Percentiles rank a stretch among this genome's conserved stretches.
Conservation (phyloP, 2,888 invertebrate species). For the Coelopa pilipes region DNA sequence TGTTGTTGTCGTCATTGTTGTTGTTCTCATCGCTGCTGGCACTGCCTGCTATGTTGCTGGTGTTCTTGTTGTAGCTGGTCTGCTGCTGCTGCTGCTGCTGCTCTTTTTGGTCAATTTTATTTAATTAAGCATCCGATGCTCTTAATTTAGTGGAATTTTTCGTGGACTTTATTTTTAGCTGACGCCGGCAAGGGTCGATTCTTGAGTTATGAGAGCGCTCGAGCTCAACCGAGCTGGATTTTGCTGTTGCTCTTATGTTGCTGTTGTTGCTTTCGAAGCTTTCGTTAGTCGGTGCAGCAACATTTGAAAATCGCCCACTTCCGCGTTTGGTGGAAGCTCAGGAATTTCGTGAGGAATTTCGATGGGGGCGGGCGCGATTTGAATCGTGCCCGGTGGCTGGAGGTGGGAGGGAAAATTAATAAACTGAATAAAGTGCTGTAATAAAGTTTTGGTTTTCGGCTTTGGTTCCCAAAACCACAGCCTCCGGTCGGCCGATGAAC, state of each 20-base stretch:
- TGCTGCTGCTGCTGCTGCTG: not conserved
- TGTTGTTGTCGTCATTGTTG: no score
- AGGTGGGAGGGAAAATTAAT: no score
- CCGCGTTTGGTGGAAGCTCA: not conserved
- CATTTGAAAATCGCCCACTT: constrained; percentile 12
- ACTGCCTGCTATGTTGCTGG: no score
- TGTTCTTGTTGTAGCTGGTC: constrained; percentile 12
- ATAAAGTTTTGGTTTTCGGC: no score
- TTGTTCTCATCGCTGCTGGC: no score
- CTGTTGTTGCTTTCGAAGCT: no score
- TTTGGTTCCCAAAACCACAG: no score
- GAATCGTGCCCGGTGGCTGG: not conserved
- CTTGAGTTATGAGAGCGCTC: constrained; percentile 19
- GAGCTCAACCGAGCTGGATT: no score
- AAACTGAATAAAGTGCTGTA: no score
- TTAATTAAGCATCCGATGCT: constrained; percentile 8
- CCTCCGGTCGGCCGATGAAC: no score
- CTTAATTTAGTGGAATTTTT: constrained; percentile 35
- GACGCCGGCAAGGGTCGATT: constrained; percentile 29
- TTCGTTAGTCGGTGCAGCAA: not conserved
- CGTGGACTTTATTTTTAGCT: constrained; percentile 35
- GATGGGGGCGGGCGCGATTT: not conserved
- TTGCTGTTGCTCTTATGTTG: no score
- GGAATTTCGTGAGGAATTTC: no score
- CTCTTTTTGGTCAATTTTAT: constrained; percentile 19